Conservation (phyloP, 2,113 vertebrate genomes). For the Marmota monax region DNA sequence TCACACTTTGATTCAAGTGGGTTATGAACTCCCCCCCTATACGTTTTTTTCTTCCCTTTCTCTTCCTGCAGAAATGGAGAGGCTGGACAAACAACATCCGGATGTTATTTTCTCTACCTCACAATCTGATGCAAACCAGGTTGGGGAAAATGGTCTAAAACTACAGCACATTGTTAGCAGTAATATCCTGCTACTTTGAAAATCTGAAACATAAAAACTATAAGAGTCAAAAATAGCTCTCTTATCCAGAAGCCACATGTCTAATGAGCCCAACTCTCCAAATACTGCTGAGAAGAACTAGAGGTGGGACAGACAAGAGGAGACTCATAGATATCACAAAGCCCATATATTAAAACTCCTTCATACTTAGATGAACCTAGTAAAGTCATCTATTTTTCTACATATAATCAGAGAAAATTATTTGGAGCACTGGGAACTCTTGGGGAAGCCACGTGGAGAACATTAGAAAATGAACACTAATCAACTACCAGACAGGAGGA, state of each 20-base stretch:
- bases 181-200: slow-evolving; percentile 24
- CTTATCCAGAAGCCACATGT: background rate
- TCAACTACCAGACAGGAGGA: background rate
- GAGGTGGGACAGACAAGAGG: background rate
- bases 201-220: slow-evolving; percentile 16
- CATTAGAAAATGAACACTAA: background rate
- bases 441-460: background rate
- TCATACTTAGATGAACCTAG: background rate
- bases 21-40: too few species aligned
- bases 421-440: background rate
- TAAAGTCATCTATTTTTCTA: background rate
- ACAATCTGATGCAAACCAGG: background rate
- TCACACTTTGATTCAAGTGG: too few species aligned
- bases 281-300: slow-evolving; percentile 4
- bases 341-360: background rate
- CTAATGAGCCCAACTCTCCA: background rate
- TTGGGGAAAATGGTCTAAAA: background rate
- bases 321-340: background rate
- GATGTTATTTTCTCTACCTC: background rate
- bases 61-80: slow-evolving; percentile 17
- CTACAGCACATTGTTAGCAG: background rate
- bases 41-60: background rate
- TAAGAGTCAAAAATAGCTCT: background rate
- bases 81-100: background rate
- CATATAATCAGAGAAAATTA: background rate